Percentiles rank a stretch among this genome's conserved stretches.
These are phyloP conservation scores for Potamarius usumacintae DNA, from an alignment of 2,113 vertebrate species.

Conservation along the genomic window DNA sequence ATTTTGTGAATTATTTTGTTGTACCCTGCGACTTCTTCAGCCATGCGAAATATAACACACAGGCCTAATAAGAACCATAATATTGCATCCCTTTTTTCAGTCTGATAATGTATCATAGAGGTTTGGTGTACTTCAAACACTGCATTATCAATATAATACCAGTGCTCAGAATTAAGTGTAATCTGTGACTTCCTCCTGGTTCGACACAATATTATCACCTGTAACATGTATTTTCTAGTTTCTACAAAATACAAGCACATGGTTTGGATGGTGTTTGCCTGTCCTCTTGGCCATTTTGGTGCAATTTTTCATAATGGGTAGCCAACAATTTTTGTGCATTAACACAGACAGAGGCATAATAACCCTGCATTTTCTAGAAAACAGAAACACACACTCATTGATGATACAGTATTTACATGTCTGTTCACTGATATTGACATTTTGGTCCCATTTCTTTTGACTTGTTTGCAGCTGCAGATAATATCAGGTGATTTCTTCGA, in stretches of 20 bases:
- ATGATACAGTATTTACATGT: background rate
- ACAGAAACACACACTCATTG: background rate
- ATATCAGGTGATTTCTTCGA: background rate
- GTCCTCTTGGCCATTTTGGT: slow-evolving; percentile 1
- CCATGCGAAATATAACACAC: background rate
- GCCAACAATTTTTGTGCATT: slow-evolving; percentile 18
- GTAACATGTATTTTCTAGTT: background rate
- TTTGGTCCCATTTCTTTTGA: background rate
- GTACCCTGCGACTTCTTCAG: background rate
- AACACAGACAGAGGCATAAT: background rate
- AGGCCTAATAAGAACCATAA: background rate
- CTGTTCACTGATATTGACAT: background rate
- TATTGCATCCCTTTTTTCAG: background rate
- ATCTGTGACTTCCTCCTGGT: background rate
- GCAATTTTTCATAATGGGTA: slow-evolving; percentile 14
- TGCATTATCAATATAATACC: background rate
- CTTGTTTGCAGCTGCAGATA: background rate
- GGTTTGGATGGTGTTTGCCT: slow-evolving; percentile 7
- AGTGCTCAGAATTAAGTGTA: background rate
- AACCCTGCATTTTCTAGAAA: background rate
- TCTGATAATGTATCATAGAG: background rate
- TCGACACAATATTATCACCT: background rate
- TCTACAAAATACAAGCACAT: background rate
- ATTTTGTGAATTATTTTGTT: background rate
- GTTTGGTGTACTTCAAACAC: background rate